Percentiles rank a stretch among this genome's conserved stretches.
Evolutionary conservation across 2,888 invertebrate genomes (phyloP).

Genomic region (Theristus sp.): DNA sequence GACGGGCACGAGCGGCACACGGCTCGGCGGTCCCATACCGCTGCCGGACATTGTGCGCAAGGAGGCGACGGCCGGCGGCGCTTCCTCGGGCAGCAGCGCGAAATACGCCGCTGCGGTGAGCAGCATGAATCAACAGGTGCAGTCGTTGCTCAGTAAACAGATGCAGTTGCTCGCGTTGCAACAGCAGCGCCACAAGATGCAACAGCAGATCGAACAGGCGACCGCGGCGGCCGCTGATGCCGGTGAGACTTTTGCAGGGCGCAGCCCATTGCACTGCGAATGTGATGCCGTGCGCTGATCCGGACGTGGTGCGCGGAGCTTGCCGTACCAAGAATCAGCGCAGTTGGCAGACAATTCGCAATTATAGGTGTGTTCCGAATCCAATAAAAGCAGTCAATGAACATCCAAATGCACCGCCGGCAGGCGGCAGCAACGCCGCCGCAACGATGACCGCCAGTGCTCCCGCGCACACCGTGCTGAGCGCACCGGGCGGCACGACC

Average conservation of each 20-base stretch:
- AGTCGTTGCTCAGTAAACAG: slow-evolving; percentile 11
- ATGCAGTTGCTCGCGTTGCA: slow-evolving; percentile 18
- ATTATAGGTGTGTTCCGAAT: too few species aligned
- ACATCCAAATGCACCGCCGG: too few species aligned
- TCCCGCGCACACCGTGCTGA: too few species aligned
- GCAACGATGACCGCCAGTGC: too few species aligned
- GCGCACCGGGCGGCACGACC: background rate
- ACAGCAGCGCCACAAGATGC: slow-evolving; percentile 14
- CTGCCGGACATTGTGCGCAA: background rate
- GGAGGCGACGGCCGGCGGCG: background rate
- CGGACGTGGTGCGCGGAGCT: too few species aligned
- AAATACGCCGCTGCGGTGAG: slow-evolving; percentile 10
- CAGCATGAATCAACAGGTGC: slow-evolving; percentile 12
- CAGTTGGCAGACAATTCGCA: too few species aligned
- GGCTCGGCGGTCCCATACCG: background rate
- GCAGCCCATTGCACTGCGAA: too few species aligned
- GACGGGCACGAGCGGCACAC: background rate
- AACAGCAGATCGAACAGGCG: slow-evolving; percentile 5
- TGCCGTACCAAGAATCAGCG: too few species aligned
- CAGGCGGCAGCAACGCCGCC: background rate
- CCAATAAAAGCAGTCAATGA: too few species aligned
- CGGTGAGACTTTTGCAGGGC: too few species aligned
- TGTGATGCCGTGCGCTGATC: too few species aligned
- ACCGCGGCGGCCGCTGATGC: background rate
- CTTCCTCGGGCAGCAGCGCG: slow-evolving; percentile 12